These are phyloP conservation scores for Sylvia borin DNA, from an alignment of 2,797 vertebrate species.

Conservation along the genomic window DNA sequence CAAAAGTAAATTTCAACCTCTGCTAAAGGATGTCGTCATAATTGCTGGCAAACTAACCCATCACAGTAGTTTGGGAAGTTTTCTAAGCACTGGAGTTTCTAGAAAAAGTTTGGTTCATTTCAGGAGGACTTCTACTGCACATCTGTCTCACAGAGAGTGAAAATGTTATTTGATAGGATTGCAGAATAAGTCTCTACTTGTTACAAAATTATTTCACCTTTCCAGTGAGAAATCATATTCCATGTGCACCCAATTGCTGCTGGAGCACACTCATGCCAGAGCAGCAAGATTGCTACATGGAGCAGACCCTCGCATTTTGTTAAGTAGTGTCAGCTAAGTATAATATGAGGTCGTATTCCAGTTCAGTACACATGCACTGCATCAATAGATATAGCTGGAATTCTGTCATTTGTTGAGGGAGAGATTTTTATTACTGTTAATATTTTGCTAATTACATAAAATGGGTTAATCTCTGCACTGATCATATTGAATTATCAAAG, in stretches of 20 bases:
- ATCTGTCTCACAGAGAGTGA: background rate
- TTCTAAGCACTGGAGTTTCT: background rate
- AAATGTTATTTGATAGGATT: background rate
- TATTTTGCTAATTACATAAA: background rate
- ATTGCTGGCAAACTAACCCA: background rate
- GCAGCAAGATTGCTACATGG: background rate
- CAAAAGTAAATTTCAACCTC: background rate
- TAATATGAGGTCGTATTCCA: background rate
- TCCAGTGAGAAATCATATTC: background rate
- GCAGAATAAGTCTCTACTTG: background rate
- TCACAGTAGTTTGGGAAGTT: background rate
- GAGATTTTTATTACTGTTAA: background rate
- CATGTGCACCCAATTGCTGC: background rate
- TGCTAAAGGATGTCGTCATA: background rate
- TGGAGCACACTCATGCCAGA: accelerated
- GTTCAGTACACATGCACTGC: background rate
- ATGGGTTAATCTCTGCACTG: background rate
- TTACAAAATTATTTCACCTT: background rate
- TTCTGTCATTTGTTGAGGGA: background rate
- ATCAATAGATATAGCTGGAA: background rate
- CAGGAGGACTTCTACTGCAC: background rate
- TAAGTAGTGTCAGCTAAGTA: background rate
- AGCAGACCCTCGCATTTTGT: background rate
- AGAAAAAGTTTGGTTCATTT: background rate
- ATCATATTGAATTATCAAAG: background rate